phyloP scores from a whole-genome alignment of 2,113 vertebrate genomes.

The Mobula hypostoma region DNA sequence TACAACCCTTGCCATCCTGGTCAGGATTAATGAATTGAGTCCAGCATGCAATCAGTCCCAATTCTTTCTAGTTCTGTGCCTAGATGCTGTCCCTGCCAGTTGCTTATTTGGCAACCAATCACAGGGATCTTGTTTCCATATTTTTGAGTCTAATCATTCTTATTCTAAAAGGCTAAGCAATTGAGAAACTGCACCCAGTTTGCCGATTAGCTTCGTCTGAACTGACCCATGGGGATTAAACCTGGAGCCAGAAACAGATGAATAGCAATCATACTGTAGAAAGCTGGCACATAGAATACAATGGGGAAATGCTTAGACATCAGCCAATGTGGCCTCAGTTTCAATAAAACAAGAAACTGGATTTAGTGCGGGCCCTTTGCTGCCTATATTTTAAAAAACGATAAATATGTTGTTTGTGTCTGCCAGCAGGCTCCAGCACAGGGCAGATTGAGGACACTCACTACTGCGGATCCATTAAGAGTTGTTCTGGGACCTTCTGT shows the following conservation, averaged over 20 bases:
- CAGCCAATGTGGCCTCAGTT: not conserved
- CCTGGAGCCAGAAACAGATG: not conserved
- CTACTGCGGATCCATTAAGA: not conserved
- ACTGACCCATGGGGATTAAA: not conserved
- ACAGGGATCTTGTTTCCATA: not conserved
- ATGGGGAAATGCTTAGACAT: not conserved
- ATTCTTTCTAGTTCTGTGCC: not conserved
- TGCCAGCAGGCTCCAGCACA: not conserved
- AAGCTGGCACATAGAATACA: not conserved
- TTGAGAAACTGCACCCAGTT: constrained; percentile 1
- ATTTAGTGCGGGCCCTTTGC: not conserved
- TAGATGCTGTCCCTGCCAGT: not conserved
- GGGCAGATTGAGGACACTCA: not conserved
- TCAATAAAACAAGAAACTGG: not conserved
- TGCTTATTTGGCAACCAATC: not conserved
- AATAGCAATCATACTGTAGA: not conserved
- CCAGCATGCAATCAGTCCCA: not conserved
- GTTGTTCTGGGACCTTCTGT: not conserved
- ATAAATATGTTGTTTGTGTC: constrained; percentile 5
- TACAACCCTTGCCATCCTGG: not conserved
- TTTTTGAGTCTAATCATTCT: not conserved
- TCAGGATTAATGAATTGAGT: not conserved
- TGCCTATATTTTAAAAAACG: not conserved
- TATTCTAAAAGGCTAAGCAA: not conserved
- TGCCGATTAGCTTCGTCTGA: not conserved